phyloP scores from a whole-genome alignment of 2,797 vertebrate genomes.

The Lithobates sylvaticus region DNA sequence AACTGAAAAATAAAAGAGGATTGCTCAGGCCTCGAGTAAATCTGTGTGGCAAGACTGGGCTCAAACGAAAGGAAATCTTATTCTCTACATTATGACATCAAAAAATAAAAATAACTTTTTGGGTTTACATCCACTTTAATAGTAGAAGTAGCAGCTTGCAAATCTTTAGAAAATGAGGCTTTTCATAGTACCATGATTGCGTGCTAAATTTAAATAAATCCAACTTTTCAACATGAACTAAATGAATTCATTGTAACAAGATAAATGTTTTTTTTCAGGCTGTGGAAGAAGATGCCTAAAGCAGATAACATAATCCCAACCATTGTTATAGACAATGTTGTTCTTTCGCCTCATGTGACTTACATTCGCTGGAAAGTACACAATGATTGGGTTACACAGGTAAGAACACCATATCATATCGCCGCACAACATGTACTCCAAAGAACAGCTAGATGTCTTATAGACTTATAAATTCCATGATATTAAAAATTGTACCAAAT shows the following conservation, averaged over 20 bases:
- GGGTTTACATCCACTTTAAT: too few species aligned
- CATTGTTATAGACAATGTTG: conserved; percentile 72
- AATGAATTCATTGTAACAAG: neutral
- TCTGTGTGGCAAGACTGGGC: too few species aligned
- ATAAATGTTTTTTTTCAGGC: conserved; percentile 68
- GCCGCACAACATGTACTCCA: neutral
- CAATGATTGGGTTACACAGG: conserved; percentile 79
- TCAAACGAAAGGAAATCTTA: too few species aligned
- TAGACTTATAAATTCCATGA: neutral
- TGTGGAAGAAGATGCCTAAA: conserved; percentile 83
- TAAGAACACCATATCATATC: conserved; percentile 50
- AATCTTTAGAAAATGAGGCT: neutral
- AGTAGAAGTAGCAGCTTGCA: neutral
- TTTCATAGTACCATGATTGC: neutral
- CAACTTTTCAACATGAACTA: too few species aligned
- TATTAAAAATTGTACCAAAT: too few species aligned
- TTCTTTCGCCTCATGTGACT: conserved; percentile 74
- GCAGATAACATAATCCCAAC: conserved; percentile 76
- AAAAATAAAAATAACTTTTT: too few species aligned
- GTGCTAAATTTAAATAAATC: neutral
- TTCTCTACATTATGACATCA: too few species aligned
- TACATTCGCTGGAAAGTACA: conserved; percentile 81
- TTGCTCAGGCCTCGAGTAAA: too few species aligned
- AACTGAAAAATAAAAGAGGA: too few species aligned
- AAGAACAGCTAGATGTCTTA: neutral